Conservation (phyloP, 2,797 vertebrate species). For the Neopelma chrysocephalum region DNA sequence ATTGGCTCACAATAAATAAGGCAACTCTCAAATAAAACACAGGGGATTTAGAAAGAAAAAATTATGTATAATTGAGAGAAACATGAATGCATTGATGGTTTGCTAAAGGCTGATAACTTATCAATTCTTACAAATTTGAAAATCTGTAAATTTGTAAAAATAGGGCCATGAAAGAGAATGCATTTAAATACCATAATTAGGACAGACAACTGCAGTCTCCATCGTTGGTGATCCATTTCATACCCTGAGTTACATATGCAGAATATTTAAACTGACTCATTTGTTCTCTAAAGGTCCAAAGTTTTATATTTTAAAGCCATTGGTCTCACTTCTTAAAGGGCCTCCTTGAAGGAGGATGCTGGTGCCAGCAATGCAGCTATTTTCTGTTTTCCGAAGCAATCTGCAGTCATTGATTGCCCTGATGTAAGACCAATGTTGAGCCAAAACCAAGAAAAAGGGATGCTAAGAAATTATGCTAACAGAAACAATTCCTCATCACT, state of each 20-base stretch:
- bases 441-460: neutral
- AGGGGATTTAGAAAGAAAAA: slow-evolving; percentile 38
- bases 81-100: neutral
- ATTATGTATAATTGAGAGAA: slow-evolving; percentile 35
- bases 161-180: neutral
- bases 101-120: slow-evolving; percentile 53
- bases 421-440: neutral
- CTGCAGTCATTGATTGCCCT: neutral
- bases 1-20: slow-evolving; percentile 75
- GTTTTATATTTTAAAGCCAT: neutral
- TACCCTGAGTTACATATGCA: neutral
- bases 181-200: neutral
- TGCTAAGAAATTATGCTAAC: neutral
- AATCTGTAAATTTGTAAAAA: neutral
- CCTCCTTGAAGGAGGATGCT: neutral
- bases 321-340: neutral
- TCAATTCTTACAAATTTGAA: slow-evolving; percentile 35
- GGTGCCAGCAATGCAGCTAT: neutral
- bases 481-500: neutral
- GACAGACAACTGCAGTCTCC: neutral
- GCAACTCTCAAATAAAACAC: slow-evolving; percentile 65
- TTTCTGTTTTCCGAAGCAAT: neutral
- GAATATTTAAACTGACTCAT: neutral
- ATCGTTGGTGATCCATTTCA: neutral
- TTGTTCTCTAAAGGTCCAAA: neutral